Conservation (phyloP, 1,140 invertebrate species). For the Dolichoris vasculosae region DNA sequence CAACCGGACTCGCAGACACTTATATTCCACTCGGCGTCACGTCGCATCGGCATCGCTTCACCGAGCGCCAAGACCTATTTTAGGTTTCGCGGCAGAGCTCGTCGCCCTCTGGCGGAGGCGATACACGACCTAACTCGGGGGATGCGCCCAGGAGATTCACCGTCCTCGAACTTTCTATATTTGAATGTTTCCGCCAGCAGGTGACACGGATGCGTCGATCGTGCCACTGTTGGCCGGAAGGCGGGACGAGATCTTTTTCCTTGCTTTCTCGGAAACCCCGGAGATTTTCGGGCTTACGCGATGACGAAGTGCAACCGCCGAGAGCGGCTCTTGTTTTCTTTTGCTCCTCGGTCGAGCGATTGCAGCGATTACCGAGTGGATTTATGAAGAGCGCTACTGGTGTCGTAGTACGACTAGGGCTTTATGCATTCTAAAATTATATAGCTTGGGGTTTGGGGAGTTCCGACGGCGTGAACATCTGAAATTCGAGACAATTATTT, state of each 20-base stretch:
- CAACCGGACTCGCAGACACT: slow-evolving; percentile 17
- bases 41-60: not conserved
- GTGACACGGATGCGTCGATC: not conserved
- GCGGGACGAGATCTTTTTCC: too few species aligned
- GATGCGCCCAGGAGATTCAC: not conserved
- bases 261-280: too few species aligned
- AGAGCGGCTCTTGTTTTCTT: not conserved
- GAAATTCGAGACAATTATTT: not conserved
- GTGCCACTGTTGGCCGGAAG: not conserved
- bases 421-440: slow-evolving; percentile 8
- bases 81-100: not conserved
- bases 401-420: not conserved
- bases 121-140: not conserved
- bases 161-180: not conserved
- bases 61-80: slow-evolving; percentile 20
- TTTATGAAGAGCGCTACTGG: not conserved
- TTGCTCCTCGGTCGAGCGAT: not conserved
- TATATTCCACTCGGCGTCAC: not conserved
- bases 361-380: not conserved
- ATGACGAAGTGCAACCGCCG: not conserved
- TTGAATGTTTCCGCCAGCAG: not conserved
- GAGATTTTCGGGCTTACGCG: not conserved
- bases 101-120: not conserved
- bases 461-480: not conserved
- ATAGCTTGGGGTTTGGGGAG: not conserved